phyloP scores from a whole-genome alignment of 2,888 invertebrate species.

The Antheraea yamamai region DNA sequence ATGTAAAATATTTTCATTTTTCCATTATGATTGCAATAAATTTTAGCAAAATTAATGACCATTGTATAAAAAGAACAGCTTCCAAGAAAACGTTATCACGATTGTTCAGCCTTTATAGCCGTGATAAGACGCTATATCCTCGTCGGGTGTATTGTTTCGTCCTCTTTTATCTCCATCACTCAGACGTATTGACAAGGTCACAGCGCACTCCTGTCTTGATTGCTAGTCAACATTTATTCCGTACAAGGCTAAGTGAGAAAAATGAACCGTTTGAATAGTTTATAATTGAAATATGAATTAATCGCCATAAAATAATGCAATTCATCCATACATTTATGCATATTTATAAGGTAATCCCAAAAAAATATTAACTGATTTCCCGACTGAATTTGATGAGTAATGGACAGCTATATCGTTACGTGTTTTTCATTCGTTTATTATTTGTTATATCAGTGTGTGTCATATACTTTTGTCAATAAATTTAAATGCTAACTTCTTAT shows the following conservation, averaged over 20 bases:
- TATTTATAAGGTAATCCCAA: background rate
- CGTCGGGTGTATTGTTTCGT: conserved; percentile 43
- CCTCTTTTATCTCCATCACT: conserved; percentile 53
- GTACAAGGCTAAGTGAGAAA: conserved; percentile 36
- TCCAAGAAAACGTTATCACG: conserved; percentile 26
- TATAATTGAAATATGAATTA: background rate
- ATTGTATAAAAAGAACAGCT: background rate
- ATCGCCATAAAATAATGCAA: conserved; percentile 1
- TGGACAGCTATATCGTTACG: background rate
- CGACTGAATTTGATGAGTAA: background rate
- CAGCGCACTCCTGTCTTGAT: conserved; percentile 37
- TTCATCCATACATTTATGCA: background rate
- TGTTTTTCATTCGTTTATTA: background rate
- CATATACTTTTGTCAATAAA: background rate
- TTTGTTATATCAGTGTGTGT: background rate
- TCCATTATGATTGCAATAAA: background rate
- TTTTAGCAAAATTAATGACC: background rate
- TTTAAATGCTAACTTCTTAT: background rate
- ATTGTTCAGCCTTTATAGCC: conserved; percentile 21
- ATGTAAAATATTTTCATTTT: background rate
- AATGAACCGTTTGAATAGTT: conserved; percentile 23
- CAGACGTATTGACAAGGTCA: conserved; percentile 57
- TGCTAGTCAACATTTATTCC: conserved; percentile 30
- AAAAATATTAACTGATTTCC: background rate
- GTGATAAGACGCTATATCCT: conserved; percentile 46